These are phyloP conservation scores for Cheilosia impressa DNA, from an alignment of 2,888 invertebrate species.

Conservation along the genomic window DNA sequence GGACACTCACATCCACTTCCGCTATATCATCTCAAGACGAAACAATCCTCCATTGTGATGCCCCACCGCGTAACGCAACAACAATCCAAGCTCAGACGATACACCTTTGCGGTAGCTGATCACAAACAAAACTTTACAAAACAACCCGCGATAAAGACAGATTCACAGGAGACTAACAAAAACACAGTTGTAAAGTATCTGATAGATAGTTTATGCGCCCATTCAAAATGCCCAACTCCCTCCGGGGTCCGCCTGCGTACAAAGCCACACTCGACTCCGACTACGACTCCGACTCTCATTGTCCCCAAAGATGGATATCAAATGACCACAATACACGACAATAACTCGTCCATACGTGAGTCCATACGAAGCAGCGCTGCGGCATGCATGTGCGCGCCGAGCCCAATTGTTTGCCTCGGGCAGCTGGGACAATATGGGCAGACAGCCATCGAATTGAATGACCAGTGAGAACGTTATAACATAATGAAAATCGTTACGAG, in stretches of 20 bases:
- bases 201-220: conserved; percentile 70
- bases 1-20: conserved; percentile 63
- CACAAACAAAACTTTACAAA: conserved; percentile 65
- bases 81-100: conserved; percentile 55
- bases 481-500: conserved; percentile 68
- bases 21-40: conserved; percentile 28
- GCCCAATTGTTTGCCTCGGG: conserved; percentile 61
- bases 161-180: conserved; percentile 18
- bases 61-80: neutral
- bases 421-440: conserved; percentile 70
- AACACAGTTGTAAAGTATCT: conserved; percentile 59
- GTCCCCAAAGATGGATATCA: conserved; percentile 74
- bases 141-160: conserved; percentile 47
- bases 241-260: conserved; percentile 11
- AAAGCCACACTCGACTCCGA: neutral
- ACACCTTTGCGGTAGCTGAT: conserved; percentile 69
- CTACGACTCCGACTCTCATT: conserved; percentile 25
- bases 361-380: conserved; percentile 20
- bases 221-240: conserved; percentile 60
- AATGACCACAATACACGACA: conserved; percentile 73
- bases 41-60: conserved; percentile 32
- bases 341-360: conserved; percentile 71
- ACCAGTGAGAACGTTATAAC: conserved; percentile 70
- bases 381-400: conserved; percentile 47
- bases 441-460: conserved; percentile 66